phyloP scores from a whole-genome alignment of 2,113 vertebrate species.

The Proteles cristata region DNA sequence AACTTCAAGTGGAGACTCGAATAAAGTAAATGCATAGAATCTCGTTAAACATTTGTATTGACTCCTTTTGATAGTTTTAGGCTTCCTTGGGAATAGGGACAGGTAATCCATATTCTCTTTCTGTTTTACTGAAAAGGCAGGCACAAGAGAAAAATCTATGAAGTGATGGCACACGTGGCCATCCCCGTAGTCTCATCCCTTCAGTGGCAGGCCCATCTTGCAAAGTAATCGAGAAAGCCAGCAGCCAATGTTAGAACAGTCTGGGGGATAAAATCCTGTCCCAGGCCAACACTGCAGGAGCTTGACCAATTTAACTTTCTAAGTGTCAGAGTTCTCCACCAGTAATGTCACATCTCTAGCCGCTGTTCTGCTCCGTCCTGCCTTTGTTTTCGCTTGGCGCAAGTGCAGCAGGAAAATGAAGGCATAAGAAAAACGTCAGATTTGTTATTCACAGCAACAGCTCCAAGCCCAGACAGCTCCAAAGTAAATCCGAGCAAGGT shows the following conservation, averaged over 20 bases:
- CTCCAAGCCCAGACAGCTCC: conserved; percentile 64
- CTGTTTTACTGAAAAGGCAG: conserved; percentile 54
- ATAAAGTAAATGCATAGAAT: conserved; percentile 49
- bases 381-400: conserved; percentile 67
- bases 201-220: background rate
- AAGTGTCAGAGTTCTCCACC: conserved; percentile 67
- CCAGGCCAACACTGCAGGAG: conserved; percentile 57
- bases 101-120: conserved; percentile 70
- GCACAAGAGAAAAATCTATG: conserved; percentile 50
- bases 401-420: conserved; percentile 46
- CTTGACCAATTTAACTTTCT: conserved; percentile 67
- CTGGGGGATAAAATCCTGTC: conserved; percentile 73
- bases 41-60: conserved; percentile 77
- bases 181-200: background rate
- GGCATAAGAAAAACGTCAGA: conserved; percentile 51
- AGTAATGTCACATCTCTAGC: background rate
- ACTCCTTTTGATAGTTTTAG: conserved; percentile 73
- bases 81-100: conserved; percentile 57
- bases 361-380: conserved; percentile 47
- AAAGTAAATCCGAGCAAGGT: conserved; percentile 68
- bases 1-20: background rate
- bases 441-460: conserved; percentile 75
- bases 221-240: conserved; percentile 63
- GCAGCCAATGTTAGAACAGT: conserved; percentile 67
- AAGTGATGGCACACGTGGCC: conserved; percentile 2